Percentiles rank a stretch among this genome's conserved stretches.
These are phyloP conservation scores for Ceyx margarethae DNA, from an alignment of 2,113 vertebrate species.

Conservation along the genomic window DNA sequence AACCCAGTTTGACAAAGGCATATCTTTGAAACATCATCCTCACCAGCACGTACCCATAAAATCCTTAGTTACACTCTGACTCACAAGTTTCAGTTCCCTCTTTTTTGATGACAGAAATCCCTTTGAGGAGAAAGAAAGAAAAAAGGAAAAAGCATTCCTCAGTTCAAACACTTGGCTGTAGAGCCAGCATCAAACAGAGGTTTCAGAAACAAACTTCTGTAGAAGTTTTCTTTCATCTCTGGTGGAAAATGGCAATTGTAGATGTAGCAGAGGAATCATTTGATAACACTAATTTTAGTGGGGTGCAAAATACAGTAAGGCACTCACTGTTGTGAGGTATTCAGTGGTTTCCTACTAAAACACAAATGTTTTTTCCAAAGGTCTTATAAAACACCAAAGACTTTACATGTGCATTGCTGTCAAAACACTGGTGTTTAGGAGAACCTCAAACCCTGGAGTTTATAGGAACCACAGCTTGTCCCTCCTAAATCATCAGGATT, in stretches of 20 bases:
- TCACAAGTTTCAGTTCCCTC: neutral
- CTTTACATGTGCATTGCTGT: neutral
- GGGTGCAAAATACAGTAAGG: neutral
- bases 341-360: neutral
- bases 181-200: neutral
- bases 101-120: neutral
- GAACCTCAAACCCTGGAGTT: neutral
- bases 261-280: neutral
- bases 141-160: neutral
- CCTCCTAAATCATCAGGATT: neutral
- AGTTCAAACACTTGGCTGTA: neutral
- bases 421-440: neutral
- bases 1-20: neutral
- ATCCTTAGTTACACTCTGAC: neutral
- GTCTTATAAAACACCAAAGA: neutral
- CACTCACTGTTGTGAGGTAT: neutral
- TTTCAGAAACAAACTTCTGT: neutral
- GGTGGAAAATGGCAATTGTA: neutral
- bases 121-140: neutral
- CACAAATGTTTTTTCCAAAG: neutral
- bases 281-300: neutral
- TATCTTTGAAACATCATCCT: neutral
- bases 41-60: neutral
- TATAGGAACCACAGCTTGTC: neutral
- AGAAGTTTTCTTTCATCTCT: conserved; percentile 4